Percentiles rank a stretch among this genome's conserved stretches.
Evolutionary conservation across 35 echinoderm and acorn worm species (phyloP).

Genomic region (Diadema setosum): DNA sequence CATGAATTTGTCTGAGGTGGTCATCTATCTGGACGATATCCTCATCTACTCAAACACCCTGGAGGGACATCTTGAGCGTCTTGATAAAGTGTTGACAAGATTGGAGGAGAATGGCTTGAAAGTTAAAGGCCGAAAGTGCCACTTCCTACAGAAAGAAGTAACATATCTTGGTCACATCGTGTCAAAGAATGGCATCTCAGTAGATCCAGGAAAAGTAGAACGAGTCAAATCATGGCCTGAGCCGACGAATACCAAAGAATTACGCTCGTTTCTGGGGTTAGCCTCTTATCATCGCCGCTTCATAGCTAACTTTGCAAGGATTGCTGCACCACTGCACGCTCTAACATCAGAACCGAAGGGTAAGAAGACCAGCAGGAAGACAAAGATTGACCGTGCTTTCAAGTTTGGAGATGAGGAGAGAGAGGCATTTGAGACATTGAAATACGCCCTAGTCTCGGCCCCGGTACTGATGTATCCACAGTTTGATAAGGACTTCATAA

Average conservation of each 20-base stretch:
- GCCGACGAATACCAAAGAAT: neutral
- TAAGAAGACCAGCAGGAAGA: neutral
- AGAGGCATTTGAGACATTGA: neutral
- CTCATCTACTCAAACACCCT: constrained; percentile 52
- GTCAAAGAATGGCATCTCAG: neutral
- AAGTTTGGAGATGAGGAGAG: neutral
- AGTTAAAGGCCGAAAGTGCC: constrained; percentile 49
- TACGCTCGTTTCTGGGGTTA: constrained; percentile 42
- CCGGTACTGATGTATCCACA: constrained; percentile 5
- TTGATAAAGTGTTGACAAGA: constrained; percentile 17
- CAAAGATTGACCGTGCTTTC: neutral
- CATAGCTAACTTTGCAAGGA: constrained; percentile 20
- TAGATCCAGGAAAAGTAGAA: constrained; percentile 38
- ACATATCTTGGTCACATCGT: constrained; percentile 59
- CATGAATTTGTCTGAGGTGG: constrained; percentile 12
- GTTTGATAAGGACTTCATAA: neutral
- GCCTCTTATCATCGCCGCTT: constrained; percentile 47
- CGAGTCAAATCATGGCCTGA: constrained; percentile 12
- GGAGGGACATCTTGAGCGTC: constrained; percentile 30
- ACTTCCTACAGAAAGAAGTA: constrained; percentile 24
- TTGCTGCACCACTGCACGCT: constrained; percentile 26
- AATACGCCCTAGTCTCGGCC: neutral
- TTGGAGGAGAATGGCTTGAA: constrained; percentile 16
- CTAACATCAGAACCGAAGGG: neutral
- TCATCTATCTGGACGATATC: constrained; percentile 75